phyloP scores from a whole-genome alignment of 2,888 invertebrate genomes.

The Tribolium freemani region DNA sequence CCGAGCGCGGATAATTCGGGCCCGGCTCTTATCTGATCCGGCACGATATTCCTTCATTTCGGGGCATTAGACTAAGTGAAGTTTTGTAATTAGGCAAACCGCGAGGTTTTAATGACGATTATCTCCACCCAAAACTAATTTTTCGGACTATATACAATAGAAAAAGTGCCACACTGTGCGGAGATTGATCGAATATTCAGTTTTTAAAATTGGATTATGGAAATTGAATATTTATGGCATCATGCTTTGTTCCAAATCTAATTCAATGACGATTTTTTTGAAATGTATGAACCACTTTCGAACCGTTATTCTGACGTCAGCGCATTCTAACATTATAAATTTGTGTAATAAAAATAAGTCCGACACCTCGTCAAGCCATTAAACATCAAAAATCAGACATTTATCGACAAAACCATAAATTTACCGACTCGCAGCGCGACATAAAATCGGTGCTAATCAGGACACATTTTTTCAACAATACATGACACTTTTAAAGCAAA shows the following conservation, averaged over 20 bases:
- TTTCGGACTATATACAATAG: neutral
- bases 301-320: neutral
- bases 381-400: constrained; percentile 11
- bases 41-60: constrained; percentile 58
- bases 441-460: neutral
- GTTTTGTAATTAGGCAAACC: constrained; percentile 28
- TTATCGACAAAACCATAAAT: constrained; percentile 3
- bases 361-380: constrained; percentile 6
- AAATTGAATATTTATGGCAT: too few relatives aligned
- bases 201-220: too few relatives aligned
- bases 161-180: too few relatives aligned
- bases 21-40: constrained; percentile 50
- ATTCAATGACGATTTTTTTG: neutral
- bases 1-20: constrained; percentile 48
- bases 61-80: constrained; percentile 37
- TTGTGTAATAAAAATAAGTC: neutral
- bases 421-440: neutral
- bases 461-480: neutral
- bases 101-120: constrained; percentile 25
- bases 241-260: too few relatives aligned
- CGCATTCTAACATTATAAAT: neutral
- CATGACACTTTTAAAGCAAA: neutral
- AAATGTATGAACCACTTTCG: neutral
- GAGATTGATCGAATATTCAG: too few relatives aligned
- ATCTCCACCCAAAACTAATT: neutral